A percentile compares a stretch with the other conserved stretches of the same genome.
These are phyloP conservation scores for Malurus splendens DNA, from an alignment of 2,797 vertebrate genomes.

Conservation along the genomic window DNA sequence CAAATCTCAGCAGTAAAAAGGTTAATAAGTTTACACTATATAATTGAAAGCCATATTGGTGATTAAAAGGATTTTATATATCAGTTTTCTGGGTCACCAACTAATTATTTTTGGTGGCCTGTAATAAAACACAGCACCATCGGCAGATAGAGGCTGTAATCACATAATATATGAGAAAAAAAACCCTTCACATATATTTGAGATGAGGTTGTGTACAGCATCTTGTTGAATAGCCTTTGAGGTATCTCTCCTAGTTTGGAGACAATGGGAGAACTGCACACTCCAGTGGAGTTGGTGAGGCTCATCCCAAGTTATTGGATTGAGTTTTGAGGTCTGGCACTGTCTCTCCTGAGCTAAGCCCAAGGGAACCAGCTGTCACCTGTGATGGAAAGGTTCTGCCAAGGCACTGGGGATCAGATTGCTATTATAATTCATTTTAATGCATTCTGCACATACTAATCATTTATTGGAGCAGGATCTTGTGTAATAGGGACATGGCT, in stretches of 20 bases:
- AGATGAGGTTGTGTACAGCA: background rate
- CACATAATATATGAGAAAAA: slow-evolving; percentile 47
- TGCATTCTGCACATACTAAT: slow-evolving; percentile 47
- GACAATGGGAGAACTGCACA: background rate
- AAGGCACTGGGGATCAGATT: slow-evolving; percentile 13
- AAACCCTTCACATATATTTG: slow-evolving; percentile 19
- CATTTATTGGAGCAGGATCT: slow-evolving; percentile 57
- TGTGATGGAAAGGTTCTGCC: slow-evolving; percentile 39
- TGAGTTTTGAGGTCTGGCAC: slow-evolving; percentile 25
- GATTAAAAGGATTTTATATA: slow-evolving; percentile 78
- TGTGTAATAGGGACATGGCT: slow-evolving; percentile 47
- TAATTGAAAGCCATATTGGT: slow-evolving; percentile 79
- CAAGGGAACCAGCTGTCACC: slow-evolving; percentile 39
- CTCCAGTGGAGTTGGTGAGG: background rate
- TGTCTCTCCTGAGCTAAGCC: slow-evolving; percentile 6
- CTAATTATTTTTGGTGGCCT: slow-evolving; percentile 75
- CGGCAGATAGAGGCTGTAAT: slow-evolving; percentile 52
- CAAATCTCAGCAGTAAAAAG: slow-evolving; percentile 76
- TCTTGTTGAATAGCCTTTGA: slow-evolving; percentile 13
- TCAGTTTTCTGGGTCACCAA: slow-evolving; percentile 76
- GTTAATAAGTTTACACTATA: slow-evolving; percentile 76
- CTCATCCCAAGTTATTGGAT: slow-evolving; percentile 5
- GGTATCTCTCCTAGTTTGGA: background rate
- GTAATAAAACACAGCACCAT: slow-evolving; percentile 65
- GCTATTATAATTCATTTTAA: slow-evolving; percentile 61